Conservation (phyloP, 1,140 invertebrate species). For the Episyrphus balteatus region DNA sequence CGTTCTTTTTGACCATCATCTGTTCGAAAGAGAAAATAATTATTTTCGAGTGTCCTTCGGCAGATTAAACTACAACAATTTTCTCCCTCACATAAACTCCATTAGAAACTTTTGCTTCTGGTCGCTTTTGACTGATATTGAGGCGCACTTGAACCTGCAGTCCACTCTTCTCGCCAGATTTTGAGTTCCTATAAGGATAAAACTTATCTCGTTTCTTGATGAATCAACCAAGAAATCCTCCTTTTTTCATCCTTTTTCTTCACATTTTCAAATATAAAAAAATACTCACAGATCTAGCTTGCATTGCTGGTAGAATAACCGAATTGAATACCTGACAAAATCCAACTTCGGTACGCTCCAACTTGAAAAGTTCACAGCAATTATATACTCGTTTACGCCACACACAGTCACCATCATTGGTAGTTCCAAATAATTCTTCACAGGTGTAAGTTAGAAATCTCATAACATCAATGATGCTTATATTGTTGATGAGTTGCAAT, state of each 20-base stretch:
- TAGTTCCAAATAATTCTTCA: constrained; percentile 10
- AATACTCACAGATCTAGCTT: constrained; percentile 6
- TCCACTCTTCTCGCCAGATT: constrained; percentile 16
- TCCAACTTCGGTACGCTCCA: constrained; percentile 25
- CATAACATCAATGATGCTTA: constrained; percentile 16
- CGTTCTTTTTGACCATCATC: constrained; percentile 24
- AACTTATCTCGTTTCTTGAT: constrained; percentile 15
- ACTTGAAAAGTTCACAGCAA: constrained; percentile 23
- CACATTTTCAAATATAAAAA: not conserved
- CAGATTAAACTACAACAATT: not conserved
- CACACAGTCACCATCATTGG: not conserved
- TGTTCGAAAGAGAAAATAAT: not conserved
- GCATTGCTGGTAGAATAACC: constrained; percentile 8
- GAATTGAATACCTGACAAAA: constrained; percentile 26
- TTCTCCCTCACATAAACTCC: constrained; percentile 12
- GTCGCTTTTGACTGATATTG: constrained; percentile 8
- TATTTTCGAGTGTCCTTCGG: not conserved
- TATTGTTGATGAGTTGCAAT: constrained; percentile 9
- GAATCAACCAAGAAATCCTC: not conserved
- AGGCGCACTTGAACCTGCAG: constrained; percentile 14
- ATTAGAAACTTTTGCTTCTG: not conserved
- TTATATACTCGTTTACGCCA: constrained; percentile 16
- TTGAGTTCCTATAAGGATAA: constrained; percentile 19
- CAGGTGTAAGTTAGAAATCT: constrained; percentile 10
- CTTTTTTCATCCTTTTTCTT: not conserved